phyloP scores from a whole-genome alignment of 2,797 vertebrate species.

The Pseudochaenichthys georgianus region DNA sequence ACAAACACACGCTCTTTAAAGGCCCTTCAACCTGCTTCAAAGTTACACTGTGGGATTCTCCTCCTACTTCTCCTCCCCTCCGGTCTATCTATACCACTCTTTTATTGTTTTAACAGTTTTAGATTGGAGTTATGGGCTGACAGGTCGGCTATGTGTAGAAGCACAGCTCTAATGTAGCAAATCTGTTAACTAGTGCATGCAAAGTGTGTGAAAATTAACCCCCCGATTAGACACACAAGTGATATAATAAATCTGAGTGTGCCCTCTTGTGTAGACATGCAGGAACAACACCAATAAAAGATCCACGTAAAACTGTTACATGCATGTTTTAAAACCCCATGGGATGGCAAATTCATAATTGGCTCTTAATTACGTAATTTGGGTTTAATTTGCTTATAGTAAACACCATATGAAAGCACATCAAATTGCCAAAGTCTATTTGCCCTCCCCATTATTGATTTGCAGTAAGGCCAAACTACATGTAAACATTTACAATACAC shows the following conservation, averaged over 20 bases:
- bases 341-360: no score
- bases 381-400: no score
- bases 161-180: background rate
- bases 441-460: no score
- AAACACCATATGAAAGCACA: no score
- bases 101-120: background rate
- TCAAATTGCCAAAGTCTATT: no score
- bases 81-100: background rate
- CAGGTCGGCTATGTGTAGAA: background rate
- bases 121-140: no score
- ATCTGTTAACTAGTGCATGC: background rate
- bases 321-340: no score
- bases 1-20: constrained; percentile 38
- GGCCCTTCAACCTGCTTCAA: constrained; percentile 15
- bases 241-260: background rate
- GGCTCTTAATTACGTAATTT: no score
- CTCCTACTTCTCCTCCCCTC: constrained; percentile 51
- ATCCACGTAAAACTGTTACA: no score
- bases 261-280: constrained; percentile 31
- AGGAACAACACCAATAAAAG: background rate
- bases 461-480: background rate
- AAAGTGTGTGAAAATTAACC: background rate
- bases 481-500: background rate
- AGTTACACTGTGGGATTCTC: constrained; percentile 28
- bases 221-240: background rate